phyloP scores from a whole-genome alignment of 2,797 vertebrate genomes.

The Aldrovandia affinis region DNA sequence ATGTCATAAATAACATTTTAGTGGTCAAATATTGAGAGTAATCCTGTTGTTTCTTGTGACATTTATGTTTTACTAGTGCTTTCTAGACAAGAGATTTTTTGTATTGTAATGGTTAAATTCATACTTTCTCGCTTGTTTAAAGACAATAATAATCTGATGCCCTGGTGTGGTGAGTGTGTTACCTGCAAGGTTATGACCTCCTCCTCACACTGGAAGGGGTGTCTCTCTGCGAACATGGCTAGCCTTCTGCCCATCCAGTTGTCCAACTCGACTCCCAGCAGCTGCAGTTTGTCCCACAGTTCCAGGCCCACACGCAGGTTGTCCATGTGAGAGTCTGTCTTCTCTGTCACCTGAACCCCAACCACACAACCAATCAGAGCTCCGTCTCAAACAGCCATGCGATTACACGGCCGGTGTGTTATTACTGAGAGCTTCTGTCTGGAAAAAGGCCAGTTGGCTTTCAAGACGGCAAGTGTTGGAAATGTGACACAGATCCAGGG shows the following conservation, averaged over 20 bases:
- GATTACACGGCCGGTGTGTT: background rate
- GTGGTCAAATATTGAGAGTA: background rate
- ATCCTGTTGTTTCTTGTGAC: background rate
- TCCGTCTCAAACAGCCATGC: background rate
- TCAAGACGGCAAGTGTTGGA: background rate
- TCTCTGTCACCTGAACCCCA: slow-evolving; percentile 84
- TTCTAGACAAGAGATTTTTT: background rate
- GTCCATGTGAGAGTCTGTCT: slow-evolving; percentile 83
- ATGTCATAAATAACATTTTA: too few relatives aligned
- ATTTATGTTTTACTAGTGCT: background rate
- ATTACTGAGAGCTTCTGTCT: background rate
- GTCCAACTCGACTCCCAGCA: slow-evolving; percentile 77
- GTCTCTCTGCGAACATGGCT: slow-evolving; percentile 67
- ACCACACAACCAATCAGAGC: background rate
- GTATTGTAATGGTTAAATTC: background rate
- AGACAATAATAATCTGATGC: background rate
- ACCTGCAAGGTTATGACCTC: slow-evolving; percentile 81
- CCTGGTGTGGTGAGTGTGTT: background rate
- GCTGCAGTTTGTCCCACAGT: slow-evolving; percentile 90
- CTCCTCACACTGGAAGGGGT: slow-evolving; percentile 73
- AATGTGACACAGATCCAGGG: background rate
- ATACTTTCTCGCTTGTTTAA: background rate
- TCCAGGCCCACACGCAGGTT: slow-evolving; percentile 84
- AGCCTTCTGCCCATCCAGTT: slow-evolving; percentile 78
- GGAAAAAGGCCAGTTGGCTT: background rate